Percentiles rank a stretch among this genome's conserved stretches.
Conservation (phyloP, 2,797 vertebrate genomes). For the Labroides dimidiatus region DNA sequence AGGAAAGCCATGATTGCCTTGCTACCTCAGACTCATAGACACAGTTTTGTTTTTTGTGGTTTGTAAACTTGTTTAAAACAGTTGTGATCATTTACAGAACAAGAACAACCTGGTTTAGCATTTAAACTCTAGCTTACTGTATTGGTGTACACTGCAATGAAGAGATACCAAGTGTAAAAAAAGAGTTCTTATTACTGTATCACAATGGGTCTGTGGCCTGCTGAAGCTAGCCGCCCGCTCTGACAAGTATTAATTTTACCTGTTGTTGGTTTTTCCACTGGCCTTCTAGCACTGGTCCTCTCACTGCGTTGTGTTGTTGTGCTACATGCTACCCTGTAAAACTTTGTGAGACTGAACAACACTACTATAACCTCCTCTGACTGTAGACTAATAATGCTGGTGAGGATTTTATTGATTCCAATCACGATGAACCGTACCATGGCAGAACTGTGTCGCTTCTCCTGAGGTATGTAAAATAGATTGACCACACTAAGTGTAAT, state of each 20-base stretch:
- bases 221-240: constrained; percentile 75
- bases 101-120: constrained; percentile 65
- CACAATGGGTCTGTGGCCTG: constrained; percentile 79
- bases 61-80: constrained; percentile 64
- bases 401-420: constrained; percentile 65
- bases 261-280: constrained; percentile 81
- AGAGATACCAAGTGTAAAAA: constrained; percentile 65
- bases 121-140: constrained; percentile 75
- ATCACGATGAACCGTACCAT: constrained; percentile 73
- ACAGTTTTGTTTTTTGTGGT: constrained; percentile 84
- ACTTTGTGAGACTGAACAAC: constrained; percentile 88
- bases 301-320: constrained; percentile 86
- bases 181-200: constrained; percentile 78
- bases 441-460: constrained; percentile 88
- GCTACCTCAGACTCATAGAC: constrained; percentile 96
- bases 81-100: constrained; percentile 63
- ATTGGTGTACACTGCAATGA: constrained; percentile 73
- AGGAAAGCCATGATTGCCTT: constrained; percentile 98
- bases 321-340: constrained; percentile 88
- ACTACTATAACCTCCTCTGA: constrained; percentile 90
- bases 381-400: constrained; percentile 69
- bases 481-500: constrained; percentile 88
- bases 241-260: constrained; percentile 58
- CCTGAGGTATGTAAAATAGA: constrained; percentile 87
- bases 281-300: constrained; percentile 78